Evolutionary conservation across 2,888 invertebrate species (phyloP), one percentile per base, ranked within the genome.

Genomic region (Tholera decimalis): DNA sequence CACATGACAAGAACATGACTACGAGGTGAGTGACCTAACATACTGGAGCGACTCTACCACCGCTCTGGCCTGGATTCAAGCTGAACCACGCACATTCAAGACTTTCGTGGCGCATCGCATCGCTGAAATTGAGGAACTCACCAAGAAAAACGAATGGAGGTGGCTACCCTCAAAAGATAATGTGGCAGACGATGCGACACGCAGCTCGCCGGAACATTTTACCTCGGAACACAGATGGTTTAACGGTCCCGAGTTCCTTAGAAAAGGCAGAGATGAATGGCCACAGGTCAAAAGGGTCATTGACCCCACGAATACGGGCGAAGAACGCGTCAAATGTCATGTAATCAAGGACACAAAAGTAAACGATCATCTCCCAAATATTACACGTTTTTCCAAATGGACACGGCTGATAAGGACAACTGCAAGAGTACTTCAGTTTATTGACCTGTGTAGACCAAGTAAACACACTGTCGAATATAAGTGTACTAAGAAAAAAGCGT

Each of bases 1-100:
- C n/a, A n/a, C n/a, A n/a, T n/a, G n/a, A n/a, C 49, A 15, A 49
- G 49, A 49, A 30, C 49, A 49, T 7, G 49, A 49, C 20, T 49
- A 15, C 30, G 30, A 30, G 30, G 30, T 49, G 13, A 49, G 8
- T 7, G 20, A 47, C 47, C 11, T 47, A 28, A 49, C 30, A 20
- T 49, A 49, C 49, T 49, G 49, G 49, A 30, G 49, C 20, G 49
- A 49, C 30, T 49, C 41, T 20, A 41, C 41, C 22, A 46, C 46
- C 24, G 46, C 46, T 24, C 46, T 46, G 9, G 26, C 24, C 24
- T 46, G 46, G 46, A 46, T 46, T 46, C 24, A 24, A 26, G 2
- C 46, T 3, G n/a, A 46, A n/a, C 46, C 46, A 46, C 46, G 46
- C 15, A 26, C 46, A n/a, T 46, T 24, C 26, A 26, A 46, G 26